phyloP scores from a whole-genome alignment of 2,113 vertebrate genomes.

The Tachycineta bicolor region DNA sequence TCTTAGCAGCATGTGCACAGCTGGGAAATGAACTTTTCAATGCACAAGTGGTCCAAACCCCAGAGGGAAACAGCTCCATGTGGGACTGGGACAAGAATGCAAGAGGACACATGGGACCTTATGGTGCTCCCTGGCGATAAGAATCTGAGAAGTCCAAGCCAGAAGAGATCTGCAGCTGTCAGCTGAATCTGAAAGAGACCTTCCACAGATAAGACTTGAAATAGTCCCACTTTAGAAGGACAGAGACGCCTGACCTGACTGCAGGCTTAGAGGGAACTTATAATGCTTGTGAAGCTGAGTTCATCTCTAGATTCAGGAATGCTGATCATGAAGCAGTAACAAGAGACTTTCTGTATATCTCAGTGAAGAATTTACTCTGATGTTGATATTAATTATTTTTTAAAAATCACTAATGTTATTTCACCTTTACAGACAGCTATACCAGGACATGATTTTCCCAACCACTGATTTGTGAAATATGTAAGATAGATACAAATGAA shows the following conservation, averaged over 20 bases:
- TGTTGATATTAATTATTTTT: neutral
- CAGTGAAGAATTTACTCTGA: neutral
- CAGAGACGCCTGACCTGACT: neutral
- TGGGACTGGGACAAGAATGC: neutral
- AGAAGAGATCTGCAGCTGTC: neutral
- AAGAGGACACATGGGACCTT: neutral
- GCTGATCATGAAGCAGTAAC: neutral
- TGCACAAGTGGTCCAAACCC: neutral
- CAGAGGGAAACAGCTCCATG: fast-evolving
- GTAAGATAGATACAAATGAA: neutral
- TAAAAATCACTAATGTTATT: neutral
- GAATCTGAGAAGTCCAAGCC: neutral
- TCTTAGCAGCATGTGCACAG: neutral
- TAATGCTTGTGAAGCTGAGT: neutral
- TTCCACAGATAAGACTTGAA: neutral
- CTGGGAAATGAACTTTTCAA: neutral
- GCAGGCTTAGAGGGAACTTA: neutral
- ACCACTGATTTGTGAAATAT: slow-evolving; percentile 31
- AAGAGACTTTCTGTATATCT: neutral
- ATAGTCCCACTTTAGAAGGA: neutral
- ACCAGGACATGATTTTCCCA: neutral
- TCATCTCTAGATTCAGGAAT: neutral
- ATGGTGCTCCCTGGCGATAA: neutral
- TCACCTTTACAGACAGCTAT: neutral
- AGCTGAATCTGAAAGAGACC: neutral